These are phyloP conservation scores for Linyphia triangularis DNA, from an alignment of 2,888 invertebrate species.

Conservation along the genomic window DNA sequence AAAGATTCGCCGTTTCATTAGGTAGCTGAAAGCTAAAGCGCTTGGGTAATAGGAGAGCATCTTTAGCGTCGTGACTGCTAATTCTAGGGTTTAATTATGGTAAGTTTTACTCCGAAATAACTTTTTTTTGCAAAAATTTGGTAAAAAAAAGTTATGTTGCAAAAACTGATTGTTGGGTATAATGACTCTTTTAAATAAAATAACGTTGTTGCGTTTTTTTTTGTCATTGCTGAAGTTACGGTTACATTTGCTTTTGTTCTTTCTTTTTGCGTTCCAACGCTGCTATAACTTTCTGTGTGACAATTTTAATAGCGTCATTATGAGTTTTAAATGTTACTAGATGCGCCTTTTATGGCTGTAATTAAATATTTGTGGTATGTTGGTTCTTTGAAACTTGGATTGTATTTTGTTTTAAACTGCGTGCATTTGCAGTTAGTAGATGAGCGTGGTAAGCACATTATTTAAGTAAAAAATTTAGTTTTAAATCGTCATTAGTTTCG, in stretches of 20 bases:
- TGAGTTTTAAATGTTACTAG: neutral
- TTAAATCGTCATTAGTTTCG: too few species aligned
- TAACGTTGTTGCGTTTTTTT: neutral
- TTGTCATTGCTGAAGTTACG: neutral
- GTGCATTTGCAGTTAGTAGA: neutral
- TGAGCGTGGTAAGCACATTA: neutral
- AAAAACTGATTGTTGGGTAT: slow-evolving; percentile 29
- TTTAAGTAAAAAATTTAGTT: too few species aligned
- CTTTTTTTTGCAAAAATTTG: neutral
- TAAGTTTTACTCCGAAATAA: slow-evolving; percentile 3
- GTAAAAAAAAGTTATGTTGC: neutral
- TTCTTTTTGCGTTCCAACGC: neutral
- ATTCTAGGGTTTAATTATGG: slow-evolving; percentile 42
- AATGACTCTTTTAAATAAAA: slow-evolving; percentile 6
- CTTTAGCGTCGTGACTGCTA: slow-evolving; percentile 9
- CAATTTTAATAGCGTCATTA: slow-evolving; percentile 3
- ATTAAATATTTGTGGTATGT: neutral
- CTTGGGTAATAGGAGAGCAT: slow-evolving; percentile 42
- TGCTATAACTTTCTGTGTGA: slow-evolving; percentile 3
- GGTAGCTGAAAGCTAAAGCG: slow-evolving; percentile 36
- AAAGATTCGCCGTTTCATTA: slow-evolving; percentile 60
- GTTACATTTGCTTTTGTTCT: neutral
- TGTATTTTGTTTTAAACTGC: neutral
- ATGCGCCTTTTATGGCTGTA: slow-evolving; percentile 10
- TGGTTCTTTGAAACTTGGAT: neutral